Evolutionary conservation across 2,888 invertebrate species (phyloP), one percentile per base, ranked within the genome.

Genomic region (Chrysomela aeneicollis): DNA sequence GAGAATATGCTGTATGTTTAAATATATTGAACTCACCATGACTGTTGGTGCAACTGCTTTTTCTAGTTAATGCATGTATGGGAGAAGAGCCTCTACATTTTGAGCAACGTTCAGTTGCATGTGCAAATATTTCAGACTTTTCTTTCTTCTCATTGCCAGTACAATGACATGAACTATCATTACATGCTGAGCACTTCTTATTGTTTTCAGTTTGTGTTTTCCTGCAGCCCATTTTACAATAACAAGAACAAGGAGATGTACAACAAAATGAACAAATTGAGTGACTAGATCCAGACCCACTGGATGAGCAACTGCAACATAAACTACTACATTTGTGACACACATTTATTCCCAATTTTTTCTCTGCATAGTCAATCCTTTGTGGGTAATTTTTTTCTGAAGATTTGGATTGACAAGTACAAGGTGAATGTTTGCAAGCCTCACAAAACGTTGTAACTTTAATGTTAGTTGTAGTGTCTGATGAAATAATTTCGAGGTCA

Each of bases 381-480:
- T 2, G 50, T 50, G 1, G 2, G 4, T 26, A 3, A 19, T 3
- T 50, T 12, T 21, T 8, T 19, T 22, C n/a, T 3, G 21, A 19
- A 6, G 19, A 49, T 12, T 49, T n/a, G 4, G 49, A n/a, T 4
- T 15, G 42, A 26, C 73, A 74, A 46, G 61, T 26, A 59, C 74
- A 74, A 1, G 68, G 59, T 9, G 63, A 26, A 9, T 60, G 54
- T 18, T 66, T 71, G 50, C 72, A 73, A 8, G 22, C 21, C 32
- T 61, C 57, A 51, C 76, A 74, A 35, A 69, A 42, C 0, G 75
- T 69, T 6, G 61, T 71, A 5, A 77, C 71, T 69, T 72, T 73
- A 22, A 77, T 76, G 52, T 73, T 75, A 1, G 74, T 77, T 1
- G 71, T 68, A 21, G 64, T 71, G 10, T 73, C 72, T 59, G 70